These are phyloP conservation scores for Acropternis orthonyx DNA, from an alignment of 2,797 vertebrate genomes.

Conservation along the genomic window DNA sequence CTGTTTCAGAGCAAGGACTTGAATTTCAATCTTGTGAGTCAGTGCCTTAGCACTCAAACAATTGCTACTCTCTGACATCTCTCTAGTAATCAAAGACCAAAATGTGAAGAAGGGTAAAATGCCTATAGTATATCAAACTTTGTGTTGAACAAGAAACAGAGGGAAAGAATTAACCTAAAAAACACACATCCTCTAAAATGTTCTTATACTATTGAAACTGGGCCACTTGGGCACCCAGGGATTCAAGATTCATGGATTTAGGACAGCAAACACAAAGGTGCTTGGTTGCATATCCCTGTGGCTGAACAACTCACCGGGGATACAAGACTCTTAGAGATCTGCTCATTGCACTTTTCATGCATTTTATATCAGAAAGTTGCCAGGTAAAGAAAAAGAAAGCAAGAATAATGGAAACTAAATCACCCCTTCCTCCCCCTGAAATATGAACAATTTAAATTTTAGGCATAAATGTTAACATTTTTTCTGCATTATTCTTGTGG, in stretches of 20 bases:
- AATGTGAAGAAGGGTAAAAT: slow-evolving; percentile 30
- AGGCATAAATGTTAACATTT: background rate
- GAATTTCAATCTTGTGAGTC: slow-evolving; percentile 52
- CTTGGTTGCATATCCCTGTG: background rate
- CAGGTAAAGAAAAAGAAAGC: background rate
- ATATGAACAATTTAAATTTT: background rate
- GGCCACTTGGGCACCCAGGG: slow-evolving; percentile 18
- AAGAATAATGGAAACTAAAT: background rate
- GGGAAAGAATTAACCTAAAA: slow-evolving; percentile 19
- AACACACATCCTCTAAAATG: background rate
- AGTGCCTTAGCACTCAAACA: slow-evolving; percentile 8
- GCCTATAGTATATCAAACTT: background rate
- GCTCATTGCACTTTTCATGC: background rate
- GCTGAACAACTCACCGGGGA: slow-evolving; percentile 7
- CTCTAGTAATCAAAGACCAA: slow-evolving; percentile 29
- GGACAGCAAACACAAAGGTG: slow-evolving; percentile 49
- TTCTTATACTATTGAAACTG: slow-evolving; percentile 28
- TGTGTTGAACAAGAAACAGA: background rate
- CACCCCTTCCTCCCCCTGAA: background rate
- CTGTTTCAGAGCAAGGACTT: slow-evolving; percentile 39
- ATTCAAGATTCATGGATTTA: slow-evolving; percentile 63
- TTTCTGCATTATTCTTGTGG: background rate
- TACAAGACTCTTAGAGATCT: background rate
- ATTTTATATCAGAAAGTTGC: background rate
- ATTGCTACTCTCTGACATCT: slow-evolving; percentile 16